Evolutionary conservation across 2,888 invertebrate genomes (phyloP).

Genomic region (Meteorus colon): DNA sequence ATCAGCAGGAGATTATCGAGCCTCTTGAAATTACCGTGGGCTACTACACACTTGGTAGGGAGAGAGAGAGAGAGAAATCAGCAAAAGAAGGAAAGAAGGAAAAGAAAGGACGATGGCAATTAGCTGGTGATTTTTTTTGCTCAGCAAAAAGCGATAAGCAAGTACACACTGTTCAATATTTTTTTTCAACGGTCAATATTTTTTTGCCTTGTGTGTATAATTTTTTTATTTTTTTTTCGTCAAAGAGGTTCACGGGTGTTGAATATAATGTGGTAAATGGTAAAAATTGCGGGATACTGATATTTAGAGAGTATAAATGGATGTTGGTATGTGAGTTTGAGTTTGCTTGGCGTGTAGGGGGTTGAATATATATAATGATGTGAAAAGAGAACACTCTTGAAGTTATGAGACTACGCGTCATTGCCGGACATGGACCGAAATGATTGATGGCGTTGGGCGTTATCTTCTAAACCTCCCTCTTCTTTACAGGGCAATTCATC

Average conservation of each 20-base stretch:
- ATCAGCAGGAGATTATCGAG: slow-evolving; percentile 43
- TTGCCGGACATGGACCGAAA: slow-evolving; percentile 65
- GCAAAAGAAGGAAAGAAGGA: not conserved
- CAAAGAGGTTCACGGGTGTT: not conserved
- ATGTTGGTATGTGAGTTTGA: not conserved
- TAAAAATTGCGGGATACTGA: not conserved
- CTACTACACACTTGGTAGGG: slow-evolving; percentile 23
- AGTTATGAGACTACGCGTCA: slow-evolving; percentile 57
- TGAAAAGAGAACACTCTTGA: slow-evolving; percentile 14
- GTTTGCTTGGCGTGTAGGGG: not conserved
- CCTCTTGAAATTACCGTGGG: slow-evolving; percentile 41
- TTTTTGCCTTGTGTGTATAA: not conserved
- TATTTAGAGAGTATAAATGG: slow-evolving; percentile 11
- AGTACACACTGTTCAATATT: not conserved
- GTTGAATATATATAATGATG: slow-evolving; percentile 12
- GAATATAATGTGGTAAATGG: not conserved
- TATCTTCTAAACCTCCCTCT: slow-evolving; percentile 69
- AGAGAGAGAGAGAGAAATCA: not conserved
- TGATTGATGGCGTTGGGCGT: slow-evolving; percentile 72
- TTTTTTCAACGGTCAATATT: slow-evolving; percentile 17
- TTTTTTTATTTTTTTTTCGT: not conserved
- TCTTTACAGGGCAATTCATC: slow-evolving; percentile 70
- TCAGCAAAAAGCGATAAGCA: not conserved
- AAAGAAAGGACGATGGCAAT: slow-evolving; percentile 13
- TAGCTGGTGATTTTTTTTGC: slow-evolving; percentile 34